A percentile compares a stretch with the other conserved stretches of the same genome.
phyloP scores from a whole-genome alignment of 2,888 invertebrate species.

The Oxycera nigricornis region DNA sequence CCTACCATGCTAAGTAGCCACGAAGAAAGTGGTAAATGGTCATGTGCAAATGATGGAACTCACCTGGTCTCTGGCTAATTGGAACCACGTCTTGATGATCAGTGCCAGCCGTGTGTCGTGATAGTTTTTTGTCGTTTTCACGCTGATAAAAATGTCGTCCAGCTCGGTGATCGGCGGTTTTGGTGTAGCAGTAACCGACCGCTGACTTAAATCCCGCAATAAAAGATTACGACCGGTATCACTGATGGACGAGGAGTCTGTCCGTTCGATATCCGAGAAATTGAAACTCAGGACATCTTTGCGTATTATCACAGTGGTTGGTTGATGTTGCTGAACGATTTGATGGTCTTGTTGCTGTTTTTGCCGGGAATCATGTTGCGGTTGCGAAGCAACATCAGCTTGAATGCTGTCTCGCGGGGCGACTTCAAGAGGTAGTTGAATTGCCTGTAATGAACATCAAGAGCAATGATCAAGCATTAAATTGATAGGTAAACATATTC shows the following conservation, averaged over 20 bases:
- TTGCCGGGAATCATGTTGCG: slow-evolving; percentile 19
- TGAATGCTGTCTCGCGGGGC: slow-evolving; percentile 13
- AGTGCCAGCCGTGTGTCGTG: slow-evolving; percentile 84
- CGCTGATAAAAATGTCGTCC: slow-evolving; percentile 92
- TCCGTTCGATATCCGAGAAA: slow-evolving; percentile 60
- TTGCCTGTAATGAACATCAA: slow-evolving; percentile 41
- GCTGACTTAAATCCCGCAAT: slow-evolving; percentile 58
- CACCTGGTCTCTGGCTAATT: slow-evolving; percentile 90
- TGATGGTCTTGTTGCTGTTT: slow-evolving; percentile 48
- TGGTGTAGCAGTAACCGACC: slow-evolving; percentile 61
- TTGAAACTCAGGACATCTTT: slow-evolving; percentile 61
- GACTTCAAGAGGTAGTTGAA: slow-evolving; percentile 37
- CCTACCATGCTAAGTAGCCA: background rate
- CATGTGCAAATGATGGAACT: slow-evolving; percentile 52
- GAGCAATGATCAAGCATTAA: background rate
- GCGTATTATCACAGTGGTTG: slow-evolving; percentile 60
- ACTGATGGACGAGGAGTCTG: slow-evolving; percentile 43
- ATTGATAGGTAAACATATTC: background rate
- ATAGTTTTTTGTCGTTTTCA: slow-evolving; percentile 91
- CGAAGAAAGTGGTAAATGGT: background rate
- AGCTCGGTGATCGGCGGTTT: slow-evolving; percentile 73
- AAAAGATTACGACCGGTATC: slow-evolving; percentile 30
- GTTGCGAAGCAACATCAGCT: slow-evolving; percentile 34
- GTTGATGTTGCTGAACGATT: slow-evolving; percentile 50
- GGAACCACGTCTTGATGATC: slow-evolving; percentile 95